Conservation (phyloP, 2,797 vertebrate species). For the Ataeniobius toweri region DNA sequence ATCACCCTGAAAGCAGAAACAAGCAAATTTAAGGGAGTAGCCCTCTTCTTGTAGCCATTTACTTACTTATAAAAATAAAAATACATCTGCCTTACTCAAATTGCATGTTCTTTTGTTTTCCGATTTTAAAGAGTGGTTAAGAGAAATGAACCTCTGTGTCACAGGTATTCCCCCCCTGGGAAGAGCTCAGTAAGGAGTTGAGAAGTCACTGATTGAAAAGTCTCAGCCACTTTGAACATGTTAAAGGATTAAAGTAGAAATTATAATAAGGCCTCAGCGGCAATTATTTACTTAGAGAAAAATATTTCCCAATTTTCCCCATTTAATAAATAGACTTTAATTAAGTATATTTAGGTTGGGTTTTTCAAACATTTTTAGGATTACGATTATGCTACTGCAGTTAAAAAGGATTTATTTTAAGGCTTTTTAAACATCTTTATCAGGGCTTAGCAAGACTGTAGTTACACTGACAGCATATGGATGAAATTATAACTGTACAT, state of each 20-base stretch:
- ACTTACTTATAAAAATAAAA: neutral
- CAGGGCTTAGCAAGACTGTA: conserved; percentile 4
- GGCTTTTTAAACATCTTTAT: conserved; percentile 1
- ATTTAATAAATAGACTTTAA: neutral
- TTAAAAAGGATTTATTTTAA: neutral
- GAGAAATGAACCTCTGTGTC: neutral
- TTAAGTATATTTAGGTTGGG: neutral
- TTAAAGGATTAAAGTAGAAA: neutral
- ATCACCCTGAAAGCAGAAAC: neutral
- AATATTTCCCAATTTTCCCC: neutral
- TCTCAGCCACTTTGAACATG: too few species aligned
- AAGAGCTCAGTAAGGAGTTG: neutral
- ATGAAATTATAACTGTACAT: conserved; percentile 10
- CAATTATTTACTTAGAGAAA: neutral
- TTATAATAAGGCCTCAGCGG: neutral
- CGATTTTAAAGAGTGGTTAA: neutral
- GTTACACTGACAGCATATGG: conserved; percentile 19
- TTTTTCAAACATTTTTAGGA: neutral
- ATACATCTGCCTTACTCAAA: neutral
- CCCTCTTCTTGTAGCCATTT: too few species aligned
- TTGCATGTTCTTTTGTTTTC: neutral
- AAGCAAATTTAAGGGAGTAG: too few species aligned
- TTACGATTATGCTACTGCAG: neutral
- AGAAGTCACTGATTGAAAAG: neutral
- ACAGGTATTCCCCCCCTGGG: neutral